Percentiles rank a stretch among this genome's conserved stretches.
These are phyloP conservation scores for Linnaemya vulpina DNA, from an alignment of 2,888 invertebrate genomes.

Conservation along the genomic window DNA sequence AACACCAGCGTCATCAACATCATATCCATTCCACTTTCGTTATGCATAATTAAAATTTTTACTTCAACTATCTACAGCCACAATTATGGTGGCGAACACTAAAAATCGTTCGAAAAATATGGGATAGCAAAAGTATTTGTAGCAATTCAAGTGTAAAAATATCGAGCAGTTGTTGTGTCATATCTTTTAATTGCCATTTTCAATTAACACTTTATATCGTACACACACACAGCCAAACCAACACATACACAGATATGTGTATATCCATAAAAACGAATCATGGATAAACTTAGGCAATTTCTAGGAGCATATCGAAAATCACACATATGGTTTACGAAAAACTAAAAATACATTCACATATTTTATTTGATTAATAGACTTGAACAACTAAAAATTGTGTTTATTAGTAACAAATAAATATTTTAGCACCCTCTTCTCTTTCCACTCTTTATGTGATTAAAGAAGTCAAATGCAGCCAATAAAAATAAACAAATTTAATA, in stretches of 20 bases:
- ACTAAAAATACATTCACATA: constrained; percentile 7
- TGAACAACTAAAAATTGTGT: constrained; percentile 49
- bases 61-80: constrained; percentile 51
- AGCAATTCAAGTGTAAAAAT: constrained; percentile 67
- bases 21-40: constrained; percentile 46
- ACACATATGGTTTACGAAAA: constrained; percentile 21
- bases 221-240: constrained; percentile 43
- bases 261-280: neutral
- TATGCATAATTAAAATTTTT: constrained; percentile 65
- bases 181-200: constrained; percentile 71
- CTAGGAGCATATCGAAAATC: constrained; percentile 20
- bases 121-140: constrained; percentile 10
- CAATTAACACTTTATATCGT: constrained; percentile 69
- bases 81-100: constrained; percentile 6
- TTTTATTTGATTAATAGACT: constrained; percentile 65
- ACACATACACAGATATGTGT: neutral
- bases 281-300: neutral
- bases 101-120: neutral
- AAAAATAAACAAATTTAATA: constrained; percentile 43
- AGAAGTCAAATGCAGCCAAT: constrained; percentile 57
- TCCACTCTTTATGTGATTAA: neutral
- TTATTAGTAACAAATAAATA: constrained; percentile 66
- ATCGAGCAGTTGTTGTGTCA: constrained; percentile 71
- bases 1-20: constrained; percentile 9
- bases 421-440: constrained; percentile 63